Evolutionary conservation across 2,888 invertebrate genomes (phyloP).

Genomic region (Lepidonotus clava): DNA sequence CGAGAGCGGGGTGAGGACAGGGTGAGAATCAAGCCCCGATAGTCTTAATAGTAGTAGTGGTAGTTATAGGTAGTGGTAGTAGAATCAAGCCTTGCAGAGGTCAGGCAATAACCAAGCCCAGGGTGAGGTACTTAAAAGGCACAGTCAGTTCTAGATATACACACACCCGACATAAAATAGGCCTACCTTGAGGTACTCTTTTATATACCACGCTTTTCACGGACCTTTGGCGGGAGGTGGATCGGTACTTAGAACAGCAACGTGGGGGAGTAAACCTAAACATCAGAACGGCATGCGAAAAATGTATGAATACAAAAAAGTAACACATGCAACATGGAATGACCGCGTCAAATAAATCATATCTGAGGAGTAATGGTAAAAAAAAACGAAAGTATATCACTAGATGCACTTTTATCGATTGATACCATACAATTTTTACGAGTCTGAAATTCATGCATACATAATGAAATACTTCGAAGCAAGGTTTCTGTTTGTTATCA

Average conservation of each 20-base stretch:
- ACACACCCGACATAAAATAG: slow-evolving; percentile 51
- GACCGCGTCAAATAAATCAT: slow-evolving; percentile 29
- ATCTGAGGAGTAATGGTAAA: not conserved
- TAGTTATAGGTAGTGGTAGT: not conserved
- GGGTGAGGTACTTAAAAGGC: not conserved
- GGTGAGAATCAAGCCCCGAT: slow-evolving; percentile 1
- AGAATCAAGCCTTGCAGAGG: not conserved
- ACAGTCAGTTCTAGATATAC: slow-evolving; percentile 9
- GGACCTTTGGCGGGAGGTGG: slow-evolving; percentile 49
- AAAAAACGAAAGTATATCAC: not conserved
- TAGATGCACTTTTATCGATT: slow-evolving; percentile 17
- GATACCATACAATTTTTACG: slow-evolving; percentile 6
- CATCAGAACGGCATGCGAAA: slow-evolving; percentile 55
- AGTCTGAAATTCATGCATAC: slow-evolving; percentile 28
- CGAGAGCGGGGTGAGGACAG: not conserved
- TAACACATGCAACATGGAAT: slow-evolving; percentile 46
- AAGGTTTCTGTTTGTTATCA: not conserved
- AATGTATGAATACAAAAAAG: slow-evolving; percentile 20
- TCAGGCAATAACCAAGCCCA: not conserved
- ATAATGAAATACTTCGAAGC: not conserved
- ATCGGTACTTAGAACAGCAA: slow-evolving; percentile 53
- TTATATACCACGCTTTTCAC: slow-evolving; percentile 45
- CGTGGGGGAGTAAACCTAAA: slow-evolving; percentile 53
- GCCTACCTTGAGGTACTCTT: slow-evolving; percentile 31
- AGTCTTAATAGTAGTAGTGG: not conserved